Percentiles rank a stretch among this genome's conserved stretches.
phyloP scores from a whole-genome alignment of 2,113 vertebrate genomes.

The Ornithorhynchus anatinus region DNA sequence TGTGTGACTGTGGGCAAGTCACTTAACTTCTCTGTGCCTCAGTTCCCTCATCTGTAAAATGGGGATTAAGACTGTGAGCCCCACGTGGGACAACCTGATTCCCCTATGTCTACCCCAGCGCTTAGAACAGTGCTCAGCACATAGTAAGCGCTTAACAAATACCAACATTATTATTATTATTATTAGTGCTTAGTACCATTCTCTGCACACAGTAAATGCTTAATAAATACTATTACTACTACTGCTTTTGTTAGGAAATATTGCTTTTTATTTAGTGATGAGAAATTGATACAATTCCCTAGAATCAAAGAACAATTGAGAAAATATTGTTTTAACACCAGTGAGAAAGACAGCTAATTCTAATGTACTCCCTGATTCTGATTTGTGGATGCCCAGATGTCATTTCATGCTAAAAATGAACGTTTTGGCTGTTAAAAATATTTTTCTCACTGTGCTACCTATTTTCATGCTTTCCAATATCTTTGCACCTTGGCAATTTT shows the following conservation, averaged over 20 bases:
- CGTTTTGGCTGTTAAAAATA: neutral
- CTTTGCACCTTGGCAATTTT: too few species aligned
- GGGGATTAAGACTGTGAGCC: too few species aligned
- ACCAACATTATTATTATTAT: too few species aligned
- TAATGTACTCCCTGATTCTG: neutral
- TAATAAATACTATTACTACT: neutral
- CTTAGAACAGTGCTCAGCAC: too few species aligned
- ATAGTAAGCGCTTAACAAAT: too few species aligned
- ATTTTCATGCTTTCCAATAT: neutral
- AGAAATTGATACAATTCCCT: neutral
- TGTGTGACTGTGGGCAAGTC: too few species aligned
- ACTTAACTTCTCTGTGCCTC: too few species aligned
- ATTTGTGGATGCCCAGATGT: neutral
- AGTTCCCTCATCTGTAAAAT: too few species aligned
- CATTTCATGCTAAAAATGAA: neutral
- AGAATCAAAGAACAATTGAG: neutral
- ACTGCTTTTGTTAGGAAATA: neutral
- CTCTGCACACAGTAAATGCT: too few species aligned
- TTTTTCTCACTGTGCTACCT: neutral
- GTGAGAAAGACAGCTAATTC: neutral
- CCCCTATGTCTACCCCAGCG: too few species aligned
- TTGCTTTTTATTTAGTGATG: neutral
- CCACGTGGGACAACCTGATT: too few species aligned
- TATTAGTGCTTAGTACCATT: too few species aligned
- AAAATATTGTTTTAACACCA: neutral